These are phyloP conservation scores for Myodes glareolus DNA, from an alignment of 2,113 vertebrate genomes.

Conservation along the genomic window DNA sequence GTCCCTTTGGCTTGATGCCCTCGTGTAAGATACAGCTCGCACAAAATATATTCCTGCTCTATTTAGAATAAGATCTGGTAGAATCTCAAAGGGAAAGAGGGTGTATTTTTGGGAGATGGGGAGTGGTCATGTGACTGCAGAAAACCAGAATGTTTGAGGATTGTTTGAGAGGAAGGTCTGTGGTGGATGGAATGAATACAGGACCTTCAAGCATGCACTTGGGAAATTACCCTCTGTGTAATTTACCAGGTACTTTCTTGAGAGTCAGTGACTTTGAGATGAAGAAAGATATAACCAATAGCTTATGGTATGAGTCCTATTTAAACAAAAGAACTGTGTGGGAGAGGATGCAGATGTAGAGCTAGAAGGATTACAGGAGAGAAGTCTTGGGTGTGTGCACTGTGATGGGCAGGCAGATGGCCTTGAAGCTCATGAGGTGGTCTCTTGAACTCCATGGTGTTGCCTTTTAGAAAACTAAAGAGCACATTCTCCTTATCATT, in stretches of 20 bases:
- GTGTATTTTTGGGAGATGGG: neutral
- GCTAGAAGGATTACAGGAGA: neutral
- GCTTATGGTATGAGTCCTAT: neutral
- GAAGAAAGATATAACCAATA: neutral
- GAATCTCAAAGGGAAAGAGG: neutral
- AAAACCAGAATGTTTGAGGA: neutral
- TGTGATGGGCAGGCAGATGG: neutral
- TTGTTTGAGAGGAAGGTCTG: neutral
- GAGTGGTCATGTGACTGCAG: neutral
- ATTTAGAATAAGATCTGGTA: conserved; percentile 1
- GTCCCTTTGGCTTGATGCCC: neutral
- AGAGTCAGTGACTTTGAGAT: conserved; percentile 23
- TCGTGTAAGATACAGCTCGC: neutral
- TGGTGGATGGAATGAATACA: neutral
- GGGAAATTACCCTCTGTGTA: neutral
- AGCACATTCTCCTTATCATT: neutral
- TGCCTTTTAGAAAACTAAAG: conserved; percentile 17
- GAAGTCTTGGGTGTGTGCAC: neutral
- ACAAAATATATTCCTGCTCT: neutral
- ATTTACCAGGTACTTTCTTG: neutral
- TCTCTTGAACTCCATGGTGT: neutral
- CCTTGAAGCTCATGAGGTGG: neutral
- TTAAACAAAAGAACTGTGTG: neutral
- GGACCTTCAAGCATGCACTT: neutral
- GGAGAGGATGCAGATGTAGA: neutral